phyloP scores from a whole-genome alignment of 2,888 invertebrate species.

The Heliconius charithonia region DNA sequence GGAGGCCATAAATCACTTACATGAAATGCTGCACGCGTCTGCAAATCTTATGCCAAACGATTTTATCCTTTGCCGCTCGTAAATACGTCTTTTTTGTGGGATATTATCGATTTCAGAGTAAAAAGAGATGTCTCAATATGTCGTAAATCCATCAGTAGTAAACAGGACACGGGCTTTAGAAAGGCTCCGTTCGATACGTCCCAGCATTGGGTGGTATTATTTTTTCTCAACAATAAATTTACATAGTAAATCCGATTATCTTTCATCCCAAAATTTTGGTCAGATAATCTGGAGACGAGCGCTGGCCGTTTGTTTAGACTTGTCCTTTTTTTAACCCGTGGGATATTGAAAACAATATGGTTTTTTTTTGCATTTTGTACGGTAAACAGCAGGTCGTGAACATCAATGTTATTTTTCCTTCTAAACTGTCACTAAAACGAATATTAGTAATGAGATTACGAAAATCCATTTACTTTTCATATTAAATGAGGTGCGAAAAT shows the following conservation, averaged over 20 bases:
- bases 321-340: constrained; percentile 59
- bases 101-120: constrained; percentile 49
- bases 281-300: constrained; percentile 60
- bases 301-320: constrained; percentile 53
- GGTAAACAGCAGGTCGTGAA: constrained; percentile 56
- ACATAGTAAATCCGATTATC: constrained; percentile 76
- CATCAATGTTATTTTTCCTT: constrained; percentile 50
- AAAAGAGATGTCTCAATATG: constrained; percentile 55
- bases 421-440: constrained; percentile 56
- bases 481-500: constrained; percentile 20
- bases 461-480: constrained; percentile 35
- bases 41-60: constrained; percentile 44
- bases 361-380: constrained; percentile 58
- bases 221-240: constrained; percentile 66
- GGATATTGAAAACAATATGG: constrained; percentile 58
- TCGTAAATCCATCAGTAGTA: constrained; percentile 65
- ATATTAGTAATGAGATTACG: constrained; percentile 60
- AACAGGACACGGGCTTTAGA: constrained; percentile 55
- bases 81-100: constrained; percentile 42
- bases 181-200: constrained; percentile 51
- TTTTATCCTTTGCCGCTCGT: constrained; percentile 44
- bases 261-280: constrained; percentile 59
- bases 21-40: constrained; percentile 47
- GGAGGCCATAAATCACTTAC: constrained; percentile 54
- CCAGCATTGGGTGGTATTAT: constrained; percentile 64